Evolutionary conservation across 2,888 invertebrate genomes (phyloP), one percentile per base, ranked within the genome.

Genomic region (Sesamia inferens): DNA sequence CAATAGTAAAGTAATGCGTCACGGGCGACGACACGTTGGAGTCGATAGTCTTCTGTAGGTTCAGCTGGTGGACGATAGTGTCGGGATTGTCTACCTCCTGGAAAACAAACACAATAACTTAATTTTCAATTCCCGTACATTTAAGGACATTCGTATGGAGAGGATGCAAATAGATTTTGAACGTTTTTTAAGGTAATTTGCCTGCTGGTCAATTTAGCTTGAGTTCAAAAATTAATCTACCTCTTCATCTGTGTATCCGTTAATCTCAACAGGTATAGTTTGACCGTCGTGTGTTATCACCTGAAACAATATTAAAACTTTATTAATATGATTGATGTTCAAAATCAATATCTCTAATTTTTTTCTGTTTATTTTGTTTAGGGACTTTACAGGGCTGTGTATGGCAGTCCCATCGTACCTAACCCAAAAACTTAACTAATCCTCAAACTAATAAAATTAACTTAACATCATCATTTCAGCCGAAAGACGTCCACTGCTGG

Each of bases 261-360:
- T 96, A 48, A 96, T 94, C 83, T 96, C 96, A 5, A 96, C 96
- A 0, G 96, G 96, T 81, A 96, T 96, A 1, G 95, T 95, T 82
- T 96, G 96, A 0, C 96, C 96, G 82, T 96, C 96, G 76, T 95
- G 92, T 13, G 96, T 96, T 58, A 96, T 92, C 0, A 96, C 96
- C 94, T 96, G 92, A 22, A 88, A 31, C 8, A 78, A 61, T 44
- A 57, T 24, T 5, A 42, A 31, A 51, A 51, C 19, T 3, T n/a
- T 19, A 51, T 51, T 8, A 51, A n/a, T 3, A 51, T n/a, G 19
- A n/a, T 10, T 4, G n/a, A n/a, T n/a, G 5, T n/a, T 42, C 19
- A 54, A n/a, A 3, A 31, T 31, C 8, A 8, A 48, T 13, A 48
- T 24, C 13, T 13, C 44, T 2, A 31, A 55, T 71, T 57, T 82